phyloP scores from a whole-genome alignment of 2,797 vertebrate species.

The Onychomys arenicola region DNA sequence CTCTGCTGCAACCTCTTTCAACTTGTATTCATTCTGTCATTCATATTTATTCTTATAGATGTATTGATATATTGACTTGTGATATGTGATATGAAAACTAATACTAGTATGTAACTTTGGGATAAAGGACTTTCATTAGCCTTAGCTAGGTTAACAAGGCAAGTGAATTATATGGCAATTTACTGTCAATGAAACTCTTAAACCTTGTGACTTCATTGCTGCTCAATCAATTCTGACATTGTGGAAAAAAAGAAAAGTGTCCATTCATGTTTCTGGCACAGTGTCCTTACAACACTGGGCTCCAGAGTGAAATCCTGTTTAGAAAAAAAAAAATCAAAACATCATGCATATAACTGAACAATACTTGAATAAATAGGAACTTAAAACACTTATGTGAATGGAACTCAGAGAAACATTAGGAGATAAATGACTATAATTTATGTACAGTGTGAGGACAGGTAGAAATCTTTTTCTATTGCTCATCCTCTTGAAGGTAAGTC shows the following conservation, averaged over 20 bases:
- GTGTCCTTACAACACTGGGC: neutral
- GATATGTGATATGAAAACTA: neutral
- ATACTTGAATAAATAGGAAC: neutral
- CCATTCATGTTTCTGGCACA: neutral
- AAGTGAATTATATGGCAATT: neutral
- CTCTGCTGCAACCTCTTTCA: neutral
- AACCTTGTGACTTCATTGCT: neutral
- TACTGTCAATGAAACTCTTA: neutral
- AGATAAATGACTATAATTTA: neutral
- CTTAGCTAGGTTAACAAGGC: neutral
- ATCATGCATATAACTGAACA: neutral
- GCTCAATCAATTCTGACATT: neutral
- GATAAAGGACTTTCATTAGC: neutral
- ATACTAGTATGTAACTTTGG: neutral
- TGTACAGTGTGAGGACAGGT: neutral
- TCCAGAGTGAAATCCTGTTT: neutral
- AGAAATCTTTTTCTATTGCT: neutral
- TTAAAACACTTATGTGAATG: neutral
- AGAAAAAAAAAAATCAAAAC: neutral
- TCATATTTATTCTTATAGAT: neutral
- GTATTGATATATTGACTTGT: neutral
- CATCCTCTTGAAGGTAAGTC: neutral
- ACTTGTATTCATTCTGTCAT: neutral
- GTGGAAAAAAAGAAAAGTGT: neutral
- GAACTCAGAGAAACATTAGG: neutral